Percentiles rank a stretch among this genome's conserved stretches.
Evolutionary conservation across 2,113 vertebrate species (phyloP).

Genomic region (Plectropomus leopardus): DNA sequence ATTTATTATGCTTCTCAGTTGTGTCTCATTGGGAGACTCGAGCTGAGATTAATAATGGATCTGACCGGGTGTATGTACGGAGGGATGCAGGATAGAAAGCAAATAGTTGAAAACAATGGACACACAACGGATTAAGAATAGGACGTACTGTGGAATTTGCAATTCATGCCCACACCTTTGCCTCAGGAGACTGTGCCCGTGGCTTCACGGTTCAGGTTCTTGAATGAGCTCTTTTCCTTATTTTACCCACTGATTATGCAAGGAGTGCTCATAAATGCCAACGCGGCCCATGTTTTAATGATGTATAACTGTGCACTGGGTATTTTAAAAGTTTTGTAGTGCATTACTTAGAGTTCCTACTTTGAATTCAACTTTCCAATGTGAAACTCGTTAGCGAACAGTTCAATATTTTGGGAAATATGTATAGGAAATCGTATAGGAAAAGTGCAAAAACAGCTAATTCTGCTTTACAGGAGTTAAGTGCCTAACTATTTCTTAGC

Average conservation of each 20-base stretch:
- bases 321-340: slow-evolving; percentile 21
- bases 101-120: background rate
- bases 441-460: background rate
- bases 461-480: background rate
- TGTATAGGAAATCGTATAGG: no score
- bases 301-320: slow-evolving; percentile 19
- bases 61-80: background rate
- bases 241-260: slow-evolving; percentile 58
- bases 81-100: background rate
- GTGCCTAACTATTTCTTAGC: background rate
- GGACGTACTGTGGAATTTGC: background rate
- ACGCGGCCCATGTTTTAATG: slow-evolving; percentile 26
- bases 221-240: slow-evolving; percentile 15
- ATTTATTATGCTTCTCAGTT: background rate
- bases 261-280: slow-evolving; percentile 30
- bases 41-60: background rate
- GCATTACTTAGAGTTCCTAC: background rate
- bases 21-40: background rate
- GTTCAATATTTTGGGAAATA: slow-evolving; percentile 9
- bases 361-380: background rate
- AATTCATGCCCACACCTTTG: slow-evolving; percentile 19
- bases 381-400: slow-evolving; percentile 10
- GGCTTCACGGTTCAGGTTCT: background rate
- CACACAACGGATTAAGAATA: background rate
- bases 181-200: slow-evolving; percentile 6